Evolutionary conservation across 2,888 invertebrate species (phyloP).

Genomic region (Mesoligia furuncula): DNA sequence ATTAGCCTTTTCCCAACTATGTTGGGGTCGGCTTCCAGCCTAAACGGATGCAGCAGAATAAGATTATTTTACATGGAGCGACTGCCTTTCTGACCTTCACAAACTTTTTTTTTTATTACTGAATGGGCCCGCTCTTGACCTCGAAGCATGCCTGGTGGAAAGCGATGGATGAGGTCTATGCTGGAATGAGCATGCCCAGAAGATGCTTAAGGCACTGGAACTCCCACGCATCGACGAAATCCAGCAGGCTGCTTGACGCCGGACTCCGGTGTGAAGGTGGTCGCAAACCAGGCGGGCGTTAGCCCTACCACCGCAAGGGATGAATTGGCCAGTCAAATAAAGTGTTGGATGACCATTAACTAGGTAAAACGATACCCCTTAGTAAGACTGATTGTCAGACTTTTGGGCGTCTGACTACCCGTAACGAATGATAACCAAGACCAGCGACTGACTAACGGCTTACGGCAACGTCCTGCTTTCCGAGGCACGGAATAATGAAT

Average conservation of each 20-base stretch:
- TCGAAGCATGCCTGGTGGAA: too few relatives aligned
- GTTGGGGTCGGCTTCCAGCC: neutral
- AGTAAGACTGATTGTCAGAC: neutral
- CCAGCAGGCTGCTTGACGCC: too few relatives aligned
- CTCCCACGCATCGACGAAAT: too few relatives aligned
- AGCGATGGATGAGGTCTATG: neutral
- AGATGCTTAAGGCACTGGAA: too few relatives aligned
- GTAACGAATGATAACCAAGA: neutral
- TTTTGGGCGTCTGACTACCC: neutral
- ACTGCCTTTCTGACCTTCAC: neutral
- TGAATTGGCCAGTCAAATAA: too few relatives aligned
- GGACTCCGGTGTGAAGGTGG: too few relatives aligned
- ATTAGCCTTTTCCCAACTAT: neutral
- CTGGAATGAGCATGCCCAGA: too few relatives aligned
- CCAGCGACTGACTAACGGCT: neutral
- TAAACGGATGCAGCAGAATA: neutral
- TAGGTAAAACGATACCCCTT: neutral
- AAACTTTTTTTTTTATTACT: neutral
- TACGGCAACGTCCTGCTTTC: neutral
- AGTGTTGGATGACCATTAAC: neutral
- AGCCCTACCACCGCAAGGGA: too few relatives aligned
- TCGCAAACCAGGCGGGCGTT: too few relatives aligned
- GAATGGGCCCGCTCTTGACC: too few relatives aligned
- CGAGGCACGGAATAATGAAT: constrained; percentile 37
- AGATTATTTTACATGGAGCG: neutral